These are phyloP conservation scores for Pelochelys cantorii DNA, from an alignment of 2,797 vertebrate genomes.

Conservation along the genomic window DNA sequence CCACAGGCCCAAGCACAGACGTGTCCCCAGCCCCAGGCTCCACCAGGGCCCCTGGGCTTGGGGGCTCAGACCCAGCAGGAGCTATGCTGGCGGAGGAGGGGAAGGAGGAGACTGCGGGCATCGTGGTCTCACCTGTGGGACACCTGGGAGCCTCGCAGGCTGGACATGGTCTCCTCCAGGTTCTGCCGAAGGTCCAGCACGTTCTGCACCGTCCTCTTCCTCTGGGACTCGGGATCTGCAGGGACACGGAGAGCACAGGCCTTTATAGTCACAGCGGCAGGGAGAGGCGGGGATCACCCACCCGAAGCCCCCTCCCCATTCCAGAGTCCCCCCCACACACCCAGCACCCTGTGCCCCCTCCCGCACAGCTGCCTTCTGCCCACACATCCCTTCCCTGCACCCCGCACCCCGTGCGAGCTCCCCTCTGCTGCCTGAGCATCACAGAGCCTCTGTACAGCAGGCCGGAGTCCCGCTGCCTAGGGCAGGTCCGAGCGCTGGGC, in stretches of 20 bases:
- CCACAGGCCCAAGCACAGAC: too few species aligned
- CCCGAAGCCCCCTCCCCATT: too few species aligned
- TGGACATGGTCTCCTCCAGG: constrained; percentile 98
- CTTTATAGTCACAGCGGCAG: constrained; percentile 14
- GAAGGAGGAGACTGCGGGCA: rapidly evolving
- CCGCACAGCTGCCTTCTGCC: not conserved
- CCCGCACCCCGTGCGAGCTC: rapidly evolving
- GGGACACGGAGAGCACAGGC: constrained; percentile 18
- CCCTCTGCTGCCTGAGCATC: not conserved
- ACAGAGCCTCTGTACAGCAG: not conserved
- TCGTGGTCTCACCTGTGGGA: constrained; percentile 88
- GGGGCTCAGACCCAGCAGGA: not conserved
- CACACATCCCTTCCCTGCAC: not conserved
- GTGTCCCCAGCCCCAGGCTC: too few species aligned
- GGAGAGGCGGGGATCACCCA: not conserved
- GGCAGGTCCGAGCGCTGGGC: not conserved
- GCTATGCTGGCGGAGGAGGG: not conserved
- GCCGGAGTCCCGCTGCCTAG: not conserved
- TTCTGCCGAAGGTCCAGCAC: constrained; percentile 98
- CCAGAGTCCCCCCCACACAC: not conserved
- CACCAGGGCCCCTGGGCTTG: too few species aligned
- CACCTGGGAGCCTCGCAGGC: constrained; percentile 92
- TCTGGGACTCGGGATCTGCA: constrained; percentile 94
- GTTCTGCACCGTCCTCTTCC: constrained; percentile 96
- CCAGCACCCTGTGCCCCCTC: not conserved